Evolutionary conservation across 2,888 invertebrate genomes (phyloP).

Genomic region (Nomada ruficornis): DNA sequence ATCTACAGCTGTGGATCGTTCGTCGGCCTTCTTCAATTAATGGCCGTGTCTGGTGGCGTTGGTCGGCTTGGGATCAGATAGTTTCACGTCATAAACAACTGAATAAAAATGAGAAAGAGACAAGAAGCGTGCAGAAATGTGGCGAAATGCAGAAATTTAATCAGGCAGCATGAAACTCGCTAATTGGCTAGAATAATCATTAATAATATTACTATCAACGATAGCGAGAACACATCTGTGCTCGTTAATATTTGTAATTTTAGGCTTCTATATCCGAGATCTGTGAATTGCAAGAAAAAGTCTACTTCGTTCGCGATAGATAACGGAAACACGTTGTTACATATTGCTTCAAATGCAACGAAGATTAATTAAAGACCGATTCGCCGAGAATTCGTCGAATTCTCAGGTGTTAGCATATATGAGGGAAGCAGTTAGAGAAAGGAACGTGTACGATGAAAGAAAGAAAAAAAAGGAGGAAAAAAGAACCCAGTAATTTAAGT

Average conservation of each 20-base stretch:
- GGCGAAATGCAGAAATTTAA: background rate
- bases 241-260: too few relatives aligned
- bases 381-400: constrained; percentile 16
- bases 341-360: background rate
- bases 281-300: too few relatives aligned
- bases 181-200: background rate
- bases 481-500: background rate
- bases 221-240: too few relatives aligned
- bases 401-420: constrained; percentile 24
- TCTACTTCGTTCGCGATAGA: too few relatives aligned
- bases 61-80: background rate
- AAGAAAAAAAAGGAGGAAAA: background rate
- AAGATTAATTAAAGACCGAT: background rate
- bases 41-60: background rate
- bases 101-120: background rate
- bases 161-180: background rate
- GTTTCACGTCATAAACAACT: background rate
- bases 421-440: background rate
- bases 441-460: background rate
- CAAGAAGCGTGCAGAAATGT: background rate
- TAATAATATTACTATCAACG: too few relatives aligned
- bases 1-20: background rate
- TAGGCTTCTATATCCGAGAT: too few relatives aligned
- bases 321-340: too few relatives aligned
- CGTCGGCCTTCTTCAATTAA: constrained; percentile 4